Base-by-base conservation (phyloP, 2,888 invertebrate species). In the Kuschelorhynchus macadamiae region DNA sequence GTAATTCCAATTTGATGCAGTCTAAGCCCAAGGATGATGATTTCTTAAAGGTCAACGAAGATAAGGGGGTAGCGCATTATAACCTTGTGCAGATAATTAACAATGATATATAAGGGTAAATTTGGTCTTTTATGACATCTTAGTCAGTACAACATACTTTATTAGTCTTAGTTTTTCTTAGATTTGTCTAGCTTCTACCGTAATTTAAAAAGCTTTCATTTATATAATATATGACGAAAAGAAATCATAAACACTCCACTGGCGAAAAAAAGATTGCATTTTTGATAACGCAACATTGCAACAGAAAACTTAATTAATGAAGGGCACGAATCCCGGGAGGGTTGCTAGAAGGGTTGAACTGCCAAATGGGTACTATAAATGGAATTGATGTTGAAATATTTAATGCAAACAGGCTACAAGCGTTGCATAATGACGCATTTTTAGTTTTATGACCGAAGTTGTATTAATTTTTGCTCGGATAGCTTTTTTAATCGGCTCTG, bases 321-420 rank as follows among this genome's bases (percentile, higher is more conserved):
- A 21, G 18, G 12, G 11, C 36, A 36, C 11, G 12, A 36, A 36
- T 36, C 36, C 36, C 2, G n/a, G 42, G 55, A 42, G 42, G 55
- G 55, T 14, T 25, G 17, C 25, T 30, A 55, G 39, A 59, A 41
- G 25, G 60, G 60, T 33, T 50, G 39, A 41, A 17, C 41, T 17
- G 41, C 14, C 33, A 60, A 60, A 60, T 60, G 36, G 49, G 41
- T 41, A 20, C 39, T 39, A 39, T 49, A 49, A 60, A 60, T 60
- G 60, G 41, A 49, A 60, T 60, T 60, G 60, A 49, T 60, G 60
- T 49, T 60, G 41, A 60, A 60, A 60, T 60, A 60, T 60, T 60
- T 49, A 60, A 60, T 49, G 49, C 39, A 44, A 36, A 39, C 39
- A 39, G 39, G 52, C 52, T 50, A 7, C 17, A 17, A 20, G 52